Percentiles rank a stretch among this genome's conserved stretches.
Conservation (phyloP, 2,888 invertebrate species). For the Cryptocephalus primarius region DNA sequence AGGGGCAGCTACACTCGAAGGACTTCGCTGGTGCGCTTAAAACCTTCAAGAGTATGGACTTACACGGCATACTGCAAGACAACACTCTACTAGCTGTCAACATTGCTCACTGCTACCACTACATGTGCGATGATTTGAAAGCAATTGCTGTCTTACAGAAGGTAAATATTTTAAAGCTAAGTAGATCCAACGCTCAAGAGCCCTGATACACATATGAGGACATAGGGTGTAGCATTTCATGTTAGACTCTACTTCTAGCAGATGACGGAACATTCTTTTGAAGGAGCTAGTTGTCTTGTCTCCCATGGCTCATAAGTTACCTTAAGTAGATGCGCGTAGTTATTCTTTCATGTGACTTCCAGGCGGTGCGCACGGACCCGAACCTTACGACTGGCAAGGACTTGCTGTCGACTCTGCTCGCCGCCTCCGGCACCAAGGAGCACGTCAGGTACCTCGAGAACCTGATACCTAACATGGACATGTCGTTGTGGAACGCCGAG, state of each 20-base stretch:
- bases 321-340: too few species aligned
- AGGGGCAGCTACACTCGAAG: constrained; percentile 51
- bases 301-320: too few species aligned
- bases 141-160: constrained; percentile 47
- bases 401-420: constrained; percentile 26
- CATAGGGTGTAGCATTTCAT: too few species aligned
- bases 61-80: constrained; percentile 51
- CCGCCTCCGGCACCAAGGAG: constrained; percentile 27
- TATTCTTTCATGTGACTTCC: constrained; percentile 3
- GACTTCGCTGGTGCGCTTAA: constrained; percentile 59
- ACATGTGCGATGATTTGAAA: constrained; percentile 56
- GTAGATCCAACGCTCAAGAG: background rate
- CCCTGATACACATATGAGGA: too few species aligned
- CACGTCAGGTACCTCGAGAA: constrained; percentile 27
- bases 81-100: constrained; percentile 56
- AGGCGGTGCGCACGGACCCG: constrained; percentile 28
- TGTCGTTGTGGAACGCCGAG: constrained; percentile 39
- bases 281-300: too few species aligned
- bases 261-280: too few species aligned
- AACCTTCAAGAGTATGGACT: constrained; percentile 56
- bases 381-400: constrained; percentile 25
- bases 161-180: constrained; percentile 19
- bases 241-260: too few species aligned
- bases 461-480: constrained; percentile 23
- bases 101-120: constrained; percentile 63